Conservation (phyloP, 1,140 invertebrate genomes). For the Homarus americanus region DNA sequence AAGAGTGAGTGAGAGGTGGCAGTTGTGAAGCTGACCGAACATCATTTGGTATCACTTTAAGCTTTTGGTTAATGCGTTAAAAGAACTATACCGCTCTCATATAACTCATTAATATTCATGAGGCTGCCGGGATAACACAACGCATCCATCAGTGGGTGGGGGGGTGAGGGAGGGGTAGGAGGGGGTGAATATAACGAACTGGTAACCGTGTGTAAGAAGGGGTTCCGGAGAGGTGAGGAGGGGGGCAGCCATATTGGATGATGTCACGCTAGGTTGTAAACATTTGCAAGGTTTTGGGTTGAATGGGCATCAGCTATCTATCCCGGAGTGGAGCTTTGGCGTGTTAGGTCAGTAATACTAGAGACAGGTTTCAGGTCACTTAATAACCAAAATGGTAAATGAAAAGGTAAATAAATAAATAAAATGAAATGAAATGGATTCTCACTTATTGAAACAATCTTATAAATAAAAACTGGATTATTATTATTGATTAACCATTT, state of each 20-base stretch:
- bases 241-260: constrained; percentile 36
- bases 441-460: too few species aligned
- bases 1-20: too few species aligned
- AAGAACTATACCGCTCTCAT: constrained; percentile 51
- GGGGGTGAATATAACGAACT: not conserved
- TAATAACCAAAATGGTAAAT: too few species aligned
- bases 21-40: not conserved
- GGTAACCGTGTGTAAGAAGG: not conserved
- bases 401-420: too few species aligned
- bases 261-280: constrained; percentile 39
- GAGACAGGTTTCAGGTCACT: too few species aligned
- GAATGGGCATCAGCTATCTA: constrained; percentile 22
- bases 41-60: constrained; percentile 59
- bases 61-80: constrained; percentile 59
- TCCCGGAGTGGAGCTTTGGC: too few species aligned
- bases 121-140: constrained; percentile 21
- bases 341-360: too few species aligned
- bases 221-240: too few species aligned
- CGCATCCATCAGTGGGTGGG: constrained; percentile 50
- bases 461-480: too few species aligned
- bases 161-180: too few species aligned
- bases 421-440: too few species aligned
- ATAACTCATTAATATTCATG: constrained; percentile 70
- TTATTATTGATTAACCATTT: too few species aligned
- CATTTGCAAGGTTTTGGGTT: constrained; percentile 46